These are phyloP conservation scores for Horisme vitalbata DNA, from an alignment of 2,888 invertebrate genomes.

Conservation along the genomic window DNA sequence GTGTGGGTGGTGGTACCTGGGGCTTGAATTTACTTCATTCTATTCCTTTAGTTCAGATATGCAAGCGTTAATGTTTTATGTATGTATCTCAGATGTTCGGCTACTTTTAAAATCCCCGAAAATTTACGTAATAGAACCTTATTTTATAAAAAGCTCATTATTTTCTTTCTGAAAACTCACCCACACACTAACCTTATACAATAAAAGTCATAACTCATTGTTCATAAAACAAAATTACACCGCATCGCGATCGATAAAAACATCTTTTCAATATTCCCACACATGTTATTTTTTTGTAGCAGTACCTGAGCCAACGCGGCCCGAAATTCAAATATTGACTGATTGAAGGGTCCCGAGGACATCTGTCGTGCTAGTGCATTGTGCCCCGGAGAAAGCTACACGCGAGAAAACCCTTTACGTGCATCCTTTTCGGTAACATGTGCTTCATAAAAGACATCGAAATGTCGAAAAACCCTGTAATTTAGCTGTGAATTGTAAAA, in stretches of 20 bases:
- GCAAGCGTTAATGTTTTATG: no score
- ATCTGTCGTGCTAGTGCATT: conserved; percentile 68
- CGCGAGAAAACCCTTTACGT: conserved; percentile 50
- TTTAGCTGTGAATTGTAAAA: conserved; percentile 16
- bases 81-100: no score
- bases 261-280: conserved; percentile 38
- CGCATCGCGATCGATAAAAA: conserved; percentile 29
- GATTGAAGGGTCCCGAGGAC: conserved; percentile 77
- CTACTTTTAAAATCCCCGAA: no score
- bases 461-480: conserved; percentile 37
- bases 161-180: neutral
- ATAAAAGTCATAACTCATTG: conserved; percentile 15
- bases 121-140: no score
- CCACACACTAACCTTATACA: conserved; percentile 1
- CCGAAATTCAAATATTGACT: conserved; percentile 76
- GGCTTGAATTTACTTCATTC: no score
- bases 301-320: conserved; percentile 50
- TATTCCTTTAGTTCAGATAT: no score
- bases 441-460: conserved; percentile 44
- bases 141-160: no score
- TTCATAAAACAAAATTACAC: conserved; percentile 27
- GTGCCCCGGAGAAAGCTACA: conserved; percentile 59
- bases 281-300: conserved; percentile 51
- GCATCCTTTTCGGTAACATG: conserved; percentile 53
- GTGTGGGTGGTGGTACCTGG: no score